Evolutionary conservation across 23 tunicate species (phyloP).

Genomic region (Halocynthia aurantium): DNA sequence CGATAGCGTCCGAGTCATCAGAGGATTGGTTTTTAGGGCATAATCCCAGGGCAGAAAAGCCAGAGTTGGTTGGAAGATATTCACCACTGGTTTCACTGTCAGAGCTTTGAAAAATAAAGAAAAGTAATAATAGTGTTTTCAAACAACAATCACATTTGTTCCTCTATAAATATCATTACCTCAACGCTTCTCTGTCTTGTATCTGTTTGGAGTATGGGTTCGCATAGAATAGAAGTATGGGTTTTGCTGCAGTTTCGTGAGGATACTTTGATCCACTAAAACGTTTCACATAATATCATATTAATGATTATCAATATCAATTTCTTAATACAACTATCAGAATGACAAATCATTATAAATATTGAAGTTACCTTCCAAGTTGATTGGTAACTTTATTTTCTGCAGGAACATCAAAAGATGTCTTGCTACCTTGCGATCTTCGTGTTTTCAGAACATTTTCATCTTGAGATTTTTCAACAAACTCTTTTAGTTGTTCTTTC

Average conservation of each 20-base stretch:
- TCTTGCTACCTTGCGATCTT: not conserved
- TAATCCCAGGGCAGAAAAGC: slow-evolving; percentile 5
- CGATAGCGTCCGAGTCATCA: slow-evolving; percentile 35
- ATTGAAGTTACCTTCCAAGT: not conserved
- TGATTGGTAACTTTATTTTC: too few relatives aligned
- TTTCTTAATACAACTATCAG: not conserved
- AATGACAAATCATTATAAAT: not conserved
- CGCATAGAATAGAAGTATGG: not conserved
- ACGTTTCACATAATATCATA: not conserved
- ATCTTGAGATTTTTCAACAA: slow-evolving; percentile 38
- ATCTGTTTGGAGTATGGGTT: not conserved
- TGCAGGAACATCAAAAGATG: too few relatives aligned
- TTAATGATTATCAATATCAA: too few relatives aligned
- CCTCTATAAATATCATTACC: too few relatives aligned
- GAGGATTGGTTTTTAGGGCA: slow-evolving; percentile 28
- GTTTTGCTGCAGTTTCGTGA: not conserved
- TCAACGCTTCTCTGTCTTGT: not conserved
- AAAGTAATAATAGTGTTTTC: too few relatives aligned
- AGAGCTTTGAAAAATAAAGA: not conserved
- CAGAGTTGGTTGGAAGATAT: slow-evolving; percentile 3
- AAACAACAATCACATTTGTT: too few relatives aligned
- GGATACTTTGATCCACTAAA: slow-evolving; percentile 5
- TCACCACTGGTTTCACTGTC: slow-evolving; percentile 23
- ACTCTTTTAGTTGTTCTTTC: slow-evolving; percentile 57
- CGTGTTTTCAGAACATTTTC: slow-evolving; percentile 26